Evolutionary conservation across 2,113 vertebrate genomes (phyloP), one percentile per base, ranked within the genome.

Genomic region (Dipodomys merriami): DNA sequence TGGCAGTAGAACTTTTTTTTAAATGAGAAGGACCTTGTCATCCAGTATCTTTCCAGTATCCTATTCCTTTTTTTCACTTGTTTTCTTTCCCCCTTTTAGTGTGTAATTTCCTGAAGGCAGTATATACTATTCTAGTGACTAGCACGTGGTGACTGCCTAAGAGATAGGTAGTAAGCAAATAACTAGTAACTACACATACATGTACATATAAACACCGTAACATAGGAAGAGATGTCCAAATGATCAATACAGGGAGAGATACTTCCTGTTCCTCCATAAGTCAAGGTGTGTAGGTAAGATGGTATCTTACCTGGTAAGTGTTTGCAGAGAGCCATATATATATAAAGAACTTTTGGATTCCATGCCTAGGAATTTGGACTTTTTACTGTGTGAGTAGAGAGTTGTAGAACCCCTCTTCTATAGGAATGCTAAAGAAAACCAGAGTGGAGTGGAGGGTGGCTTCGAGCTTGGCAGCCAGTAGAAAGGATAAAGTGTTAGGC

Each of bases 331-430:
- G 71, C 46, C 25, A 49, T 62, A 23, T n/a, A n/a, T n/a, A 22
- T 83, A 4, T 92, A 83, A 82, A 35, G 30, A 91, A 71, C 22
- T 6, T 89, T 72, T 94, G 68, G 67, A 89, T 90, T 80, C 68
- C 33, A 33, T 44, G 23, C 20, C 20, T 60, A 67, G 29, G 60
- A 49, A 73, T 81, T 89, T 81, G 73, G 30, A 86, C 53, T 67
- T 79, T 30, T 65, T 29, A 53, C 30, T 80, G 15, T 71, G n/a
- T 53, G 49, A 85, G 89, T 86, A 20, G 20, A 53, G 71, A 30
- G 53, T 69, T 53, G 9, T 57, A 62, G 23, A n/a, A 78, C 19
- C 16, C 4, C 10, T 12, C 57, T 67, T 96, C 20, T 81, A 5
- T 4, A 90, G 33, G 49, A 20, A 86, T 79, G 68, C 65, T n/a